Base-by-base conservation (phyloP, 2,797 vertebrate genomes). In the Botia kubotai region DNA sequence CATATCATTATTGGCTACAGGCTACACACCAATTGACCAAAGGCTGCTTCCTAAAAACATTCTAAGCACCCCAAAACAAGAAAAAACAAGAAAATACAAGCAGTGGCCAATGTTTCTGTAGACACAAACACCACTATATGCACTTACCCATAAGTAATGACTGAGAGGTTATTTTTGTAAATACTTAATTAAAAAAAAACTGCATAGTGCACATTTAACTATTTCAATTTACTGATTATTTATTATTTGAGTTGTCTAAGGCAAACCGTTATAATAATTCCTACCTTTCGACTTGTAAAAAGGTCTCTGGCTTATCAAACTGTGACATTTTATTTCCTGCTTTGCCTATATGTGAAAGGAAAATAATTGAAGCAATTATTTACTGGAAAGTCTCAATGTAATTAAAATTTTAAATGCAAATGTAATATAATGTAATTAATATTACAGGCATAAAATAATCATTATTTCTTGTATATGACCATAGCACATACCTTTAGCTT, bases 401-500 rank as follows among this genome's bases (percentile, higher is more conserved):
- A 21, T 23, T 12, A 14, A 50, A 39, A 16, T 14, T 71, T 17
- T 1, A 70, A 70, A 52, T 60, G 23, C 23, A 26, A 26, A 60
- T 14, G 12, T 14, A 23, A 16, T 33, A 66, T 23, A 29, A 19
- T 14, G 1, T 1, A 14, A 16, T 11, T 57, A n/a, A 21, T 39
- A 13, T 23, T 13, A n/a, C 1, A 69, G 4, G n/a, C 3, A 2
- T 16, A 11, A 3, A 6, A 3, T 21, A 43, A 71, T 19, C 3
- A n/a, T 16, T 33, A 63, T 63, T 14, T 16, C 3, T 53, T n/a
- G 17, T n/a, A 16, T 53, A 63, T 23, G 4, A 33, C 14, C 6
- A 50, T 46, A 57, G 6, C 17, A 53, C 82, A 33, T 83, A 86
- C 85, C 85, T 86, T 63, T 80, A 17, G 83, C 83, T 83, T 86